These are phyloP conservation scores for Lasioglossum oenotherae DNA, from an alignment of 2,888 invertebrate species.

Conservation along the genomic window DNA sequence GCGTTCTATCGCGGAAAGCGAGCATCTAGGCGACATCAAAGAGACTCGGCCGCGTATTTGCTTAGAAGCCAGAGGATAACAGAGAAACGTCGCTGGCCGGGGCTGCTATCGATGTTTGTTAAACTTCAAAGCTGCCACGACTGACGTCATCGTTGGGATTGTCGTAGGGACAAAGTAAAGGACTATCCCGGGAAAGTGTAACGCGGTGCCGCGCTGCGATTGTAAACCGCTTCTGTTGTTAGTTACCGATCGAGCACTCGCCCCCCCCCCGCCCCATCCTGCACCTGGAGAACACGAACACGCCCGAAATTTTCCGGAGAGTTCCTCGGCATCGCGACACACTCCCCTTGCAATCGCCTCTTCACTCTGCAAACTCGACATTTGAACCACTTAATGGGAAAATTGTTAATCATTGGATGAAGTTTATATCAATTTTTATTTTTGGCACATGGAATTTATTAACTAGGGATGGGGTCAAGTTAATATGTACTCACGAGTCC, in stretches of 20 bases:
- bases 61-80: slow-evolving; percentile 55
- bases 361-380: too few species aligned
- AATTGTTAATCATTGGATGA: too few species aligned
- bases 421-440: too few species aligned
- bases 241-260: not conserved
- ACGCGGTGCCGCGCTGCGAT: slow-evolving; percentile 14
- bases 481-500: too few species aligned
- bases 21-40: slow-evolving; percentile 50
- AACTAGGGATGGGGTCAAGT: too few species aligned
- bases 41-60: slow-evolving; percentile 42
- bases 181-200: slow-evolving; percentile 35
- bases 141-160: slow-evolving; percentile 46
- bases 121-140: slow-evolving; percentile 52
- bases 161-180: slow-evolving; percentile 54
- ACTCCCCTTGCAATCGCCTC: not conserved
- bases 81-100: slow-evolving; percentile 44
- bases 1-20: slow-evolving; percentile 17
- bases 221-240: slow-evolving; percentile 43
- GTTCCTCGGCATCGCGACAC: not conserved
- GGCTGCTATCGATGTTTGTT: slow-evolving; percentile 60
- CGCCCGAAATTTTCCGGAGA: not conserved
- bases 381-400: too few species aligned
- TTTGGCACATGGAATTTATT: too few species aligned
- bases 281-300: not conserved
- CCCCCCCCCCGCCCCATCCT: not conserved